These are phyloP conservation scores for Zaprionus davidi DNA, from an alignment of 1,140 invertebrate genomes.

Conservation along the genomic window DNA sequence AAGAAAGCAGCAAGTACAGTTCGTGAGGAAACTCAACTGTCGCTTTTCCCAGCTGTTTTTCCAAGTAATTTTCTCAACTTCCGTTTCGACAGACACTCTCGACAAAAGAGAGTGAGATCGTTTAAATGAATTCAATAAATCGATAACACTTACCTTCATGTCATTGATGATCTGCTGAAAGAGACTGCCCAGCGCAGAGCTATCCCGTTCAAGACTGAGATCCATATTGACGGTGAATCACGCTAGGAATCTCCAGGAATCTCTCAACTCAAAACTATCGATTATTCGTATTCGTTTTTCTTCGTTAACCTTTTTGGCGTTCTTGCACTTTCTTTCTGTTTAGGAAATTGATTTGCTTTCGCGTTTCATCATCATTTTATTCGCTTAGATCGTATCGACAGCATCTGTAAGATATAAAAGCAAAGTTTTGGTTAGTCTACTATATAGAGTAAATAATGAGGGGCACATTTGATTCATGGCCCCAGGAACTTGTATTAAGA, in stretches of 20 bases:
- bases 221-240: constrained; percentile 86
- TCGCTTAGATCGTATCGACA: constrained; percentile 18
- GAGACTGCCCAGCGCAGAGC: constrained; percentile 91
- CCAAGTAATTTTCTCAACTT: constrained; percentile 30
- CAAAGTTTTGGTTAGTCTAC: not conserved
- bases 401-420: constrained; percentile 41
- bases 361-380: constrained; percentile 56
- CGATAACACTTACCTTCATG: constrained; percentile 89
- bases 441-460: not conserved
- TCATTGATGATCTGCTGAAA: constrained; percentile 94
- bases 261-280: constrained; percentile 29
- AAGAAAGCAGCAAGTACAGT: constrained; percentile 6
- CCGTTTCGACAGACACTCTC: constrained; percentile 15
- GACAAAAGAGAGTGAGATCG: constrained; percentile 2
- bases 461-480: not conserved
- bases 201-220: constrained; percentile 90
- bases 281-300: constrained; percentile 44
- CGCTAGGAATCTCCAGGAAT: not conserved
- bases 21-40: constrained; percentile 37
- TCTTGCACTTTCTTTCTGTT: constrained; percentile 1
- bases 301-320: constrained; percentile 17
- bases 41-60: constrained; percentile 23
- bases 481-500: constrained; percentile 2
- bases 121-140: not conserved
- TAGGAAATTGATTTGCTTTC: constrained; percentile 34